Evolutionary conservation across 2,113 vertebrate species (phyloP).

Genomic region (Mungos mungo): DNA sequence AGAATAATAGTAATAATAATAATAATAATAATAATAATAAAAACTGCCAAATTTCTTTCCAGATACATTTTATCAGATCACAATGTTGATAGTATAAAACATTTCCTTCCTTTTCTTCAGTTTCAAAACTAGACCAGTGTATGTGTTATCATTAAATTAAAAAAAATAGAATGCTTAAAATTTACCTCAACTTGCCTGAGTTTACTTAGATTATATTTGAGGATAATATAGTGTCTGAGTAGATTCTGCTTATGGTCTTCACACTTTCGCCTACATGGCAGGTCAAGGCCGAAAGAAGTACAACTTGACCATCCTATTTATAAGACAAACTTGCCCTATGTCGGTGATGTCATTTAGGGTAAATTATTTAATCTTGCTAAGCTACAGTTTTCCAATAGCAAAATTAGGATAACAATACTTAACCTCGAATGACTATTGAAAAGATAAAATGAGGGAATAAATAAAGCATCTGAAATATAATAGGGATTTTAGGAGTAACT

Average conservation of each 20-base stretch:
- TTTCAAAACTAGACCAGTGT: not conserved
- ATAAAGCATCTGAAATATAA: not conserved
- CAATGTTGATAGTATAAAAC: not conserved
- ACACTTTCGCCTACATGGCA: not conserved
- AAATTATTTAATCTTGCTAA: not conserved
- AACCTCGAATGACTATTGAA: not conserved
- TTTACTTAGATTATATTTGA: not conserved
- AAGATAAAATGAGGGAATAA: not conserved
- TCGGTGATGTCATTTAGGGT: not conserved
- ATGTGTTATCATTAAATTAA: not conserved
- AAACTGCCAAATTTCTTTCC: not conserved
- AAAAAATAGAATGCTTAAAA: not conserved
- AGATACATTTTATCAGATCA: not conserved
- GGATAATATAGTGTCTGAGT: not conserved
- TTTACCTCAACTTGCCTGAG: not conserved
- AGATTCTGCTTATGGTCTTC: not conserved
- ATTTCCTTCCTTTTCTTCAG: not conserved
- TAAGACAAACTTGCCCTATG: not conserved
- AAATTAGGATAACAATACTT: slow-evolving; percentile 13
- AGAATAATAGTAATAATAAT: not conserved
- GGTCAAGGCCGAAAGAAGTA: not conserved
- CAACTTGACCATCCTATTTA: not conserved
- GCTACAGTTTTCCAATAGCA: not conserved
- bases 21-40: not conserved
- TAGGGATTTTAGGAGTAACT: not conserved